Evolutionary conservation across 2,888 invertebrate species (phyloP), one percentile per base, ranked within the genome.

Genomic region (Erebia epiphron): DNA sequence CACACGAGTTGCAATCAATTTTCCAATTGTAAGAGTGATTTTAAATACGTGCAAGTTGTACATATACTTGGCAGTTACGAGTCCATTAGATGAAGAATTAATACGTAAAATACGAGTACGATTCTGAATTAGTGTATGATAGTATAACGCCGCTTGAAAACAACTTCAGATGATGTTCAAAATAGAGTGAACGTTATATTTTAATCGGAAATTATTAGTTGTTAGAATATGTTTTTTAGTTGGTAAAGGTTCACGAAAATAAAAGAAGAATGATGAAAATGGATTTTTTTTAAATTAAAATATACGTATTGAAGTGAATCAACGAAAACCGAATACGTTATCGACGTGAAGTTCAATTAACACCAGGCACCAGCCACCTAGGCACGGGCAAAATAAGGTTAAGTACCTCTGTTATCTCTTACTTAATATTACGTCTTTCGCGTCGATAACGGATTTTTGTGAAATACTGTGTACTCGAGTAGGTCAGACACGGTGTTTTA

Each of bases 351-450:
- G 62, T 63, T 41, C 11, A 50, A 65, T 56, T 61, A 61, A 63
- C 71, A 49, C 58, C n/a, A 67, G 56, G 35, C 46, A 61, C 60
- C 14, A 67, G 57, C 46, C 46, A 62, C 56, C 58, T 41, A 67
- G 26, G 21, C 16, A 49, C 60, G 13, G 4, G 72, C 65, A 65
- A 74, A 43, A 74, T 63, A 56, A 70, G 74, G 74, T 74, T 70
- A 72, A 74, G 62, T 56, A 54, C 68, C 57, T 62, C 18, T 52
- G 61, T 72, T 74, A 72, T 74, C 74, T 66, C 14, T 62, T 49
- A 43, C 54, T 41, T 64, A 71, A 71, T 68, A 54, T 56, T 64
- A 64, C 21, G 54, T 60, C 49, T 63, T 69, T 71, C 21, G 62
- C 60, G 63, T 65, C 62, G 71, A 71, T 72, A 68, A 66, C 46